These are phyloP conservation scores for Acanthurus lineatus DNA, from an alignment of 2,797 vertebrate genomes.

Conservation along the genomic window DNA sequence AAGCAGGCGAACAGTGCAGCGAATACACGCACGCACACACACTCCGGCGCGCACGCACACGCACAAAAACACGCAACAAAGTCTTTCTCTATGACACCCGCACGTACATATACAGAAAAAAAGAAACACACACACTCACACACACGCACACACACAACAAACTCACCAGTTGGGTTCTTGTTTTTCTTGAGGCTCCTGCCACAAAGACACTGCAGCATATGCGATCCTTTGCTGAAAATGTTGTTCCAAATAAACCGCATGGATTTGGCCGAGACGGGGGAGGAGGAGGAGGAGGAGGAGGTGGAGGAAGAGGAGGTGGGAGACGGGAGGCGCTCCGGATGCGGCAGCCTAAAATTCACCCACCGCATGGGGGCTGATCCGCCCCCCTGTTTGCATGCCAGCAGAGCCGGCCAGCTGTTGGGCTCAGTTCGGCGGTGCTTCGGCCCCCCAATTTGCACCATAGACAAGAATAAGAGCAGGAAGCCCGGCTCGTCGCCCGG, in stretches of 20 bases:
- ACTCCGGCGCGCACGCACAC: conserved; percentile 13
- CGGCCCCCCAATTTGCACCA: conserved; percentile 94
- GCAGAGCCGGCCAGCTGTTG: conserved; percentile 87
- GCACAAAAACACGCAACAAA: conserved; percentile 41
- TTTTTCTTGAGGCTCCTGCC: conserved; percentile 99
- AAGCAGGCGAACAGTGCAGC: conserved; percentile 67
- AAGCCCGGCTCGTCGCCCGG: conserved; percentile 87
- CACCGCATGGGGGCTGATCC: conserved; percentile 92
- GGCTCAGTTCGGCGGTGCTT: conserved; percentile 90
- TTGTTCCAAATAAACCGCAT: conserved; percentile 99
- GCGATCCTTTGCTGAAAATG: conserved; percentile 99
- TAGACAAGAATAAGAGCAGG: conserved; percentile 90
- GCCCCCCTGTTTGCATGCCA: conserved; percentile 99
- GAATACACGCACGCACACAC: conserved; percentile 13
- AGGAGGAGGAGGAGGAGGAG: conserved; percentile 36
- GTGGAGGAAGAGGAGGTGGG: conserved; percentile 62
- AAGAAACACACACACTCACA: conserved; percentile 2
- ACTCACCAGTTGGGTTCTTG: conserved; percentile 99
- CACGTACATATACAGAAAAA: not conserved
- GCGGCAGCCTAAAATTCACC: conserved; percentile 94
- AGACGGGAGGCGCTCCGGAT: conserved; percentile 92
- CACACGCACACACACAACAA: conserved; percentile 23
- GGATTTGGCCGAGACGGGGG: conserved; percentile 94
- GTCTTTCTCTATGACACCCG: conserved; percentile 37
- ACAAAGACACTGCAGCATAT: conserved; percentile 99